These are phyloP conservation scores for Drosophila neonasuta DNA, from an alignment of 2,888 invertebrate genomes.

Conservation along the genomic window DNA sequence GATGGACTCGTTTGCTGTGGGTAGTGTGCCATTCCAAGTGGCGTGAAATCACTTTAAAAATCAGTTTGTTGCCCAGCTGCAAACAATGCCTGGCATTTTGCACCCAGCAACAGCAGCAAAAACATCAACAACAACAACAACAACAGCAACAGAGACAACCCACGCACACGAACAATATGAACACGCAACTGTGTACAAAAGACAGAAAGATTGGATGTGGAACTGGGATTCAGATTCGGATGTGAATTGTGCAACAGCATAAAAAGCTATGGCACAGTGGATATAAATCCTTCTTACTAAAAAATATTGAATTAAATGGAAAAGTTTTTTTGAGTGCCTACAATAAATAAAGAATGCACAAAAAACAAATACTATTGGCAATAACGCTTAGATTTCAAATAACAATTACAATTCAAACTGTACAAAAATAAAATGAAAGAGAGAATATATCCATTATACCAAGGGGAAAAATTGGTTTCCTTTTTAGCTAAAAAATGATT, in stretches of 20 bases:
- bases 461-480: no score
- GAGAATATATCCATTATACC: no score
- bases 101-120: constrained; percentile 33
- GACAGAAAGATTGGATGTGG: constrained; percentile 37
- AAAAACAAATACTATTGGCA: no score
- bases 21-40: constrained; percentile 45
- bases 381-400: no score
- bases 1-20: constrained; percentile 1
- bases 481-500: no score
- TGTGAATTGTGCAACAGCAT: constrained; percentile 43
- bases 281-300: not conserved
- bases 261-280: constrained; percentile 23
- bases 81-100: constrained; percentile 55
- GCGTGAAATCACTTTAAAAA: constrained; percentile 63
- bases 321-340: no score
- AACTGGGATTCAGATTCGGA: constrained; percentile 6
- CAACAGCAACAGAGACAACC: constrained; percentile 20
- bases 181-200: constrained; percentile 52
- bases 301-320: no score
- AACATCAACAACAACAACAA: not conserved
- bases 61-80: constrained; percentile 48
- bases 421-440: no score
- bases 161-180: constrained; percentile 53
- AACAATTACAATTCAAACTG: no score
- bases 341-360: no score